phyloP scores from a whole-genome alignment of 2,797 vertebrate genomes.

The Liparis tanakae region DNA sequence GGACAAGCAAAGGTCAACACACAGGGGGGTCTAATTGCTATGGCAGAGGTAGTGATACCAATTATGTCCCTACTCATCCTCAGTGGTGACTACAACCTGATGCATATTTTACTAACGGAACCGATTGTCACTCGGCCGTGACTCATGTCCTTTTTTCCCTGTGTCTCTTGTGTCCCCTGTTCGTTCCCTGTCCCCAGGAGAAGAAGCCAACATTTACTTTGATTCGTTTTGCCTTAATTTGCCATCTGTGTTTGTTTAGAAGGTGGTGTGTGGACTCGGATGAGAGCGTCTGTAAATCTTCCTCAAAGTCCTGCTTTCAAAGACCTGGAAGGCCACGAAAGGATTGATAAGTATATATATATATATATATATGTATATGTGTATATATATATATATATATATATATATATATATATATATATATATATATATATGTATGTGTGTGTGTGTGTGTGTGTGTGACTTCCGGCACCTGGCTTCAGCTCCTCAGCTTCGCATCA shows the following conservation, averaged over 20 bases:
- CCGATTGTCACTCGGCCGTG: too few relatives aligned
- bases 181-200: too few relatives aligned
- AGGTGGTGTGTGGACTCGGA: constrained; percentile 51
- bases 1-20: not conserved
- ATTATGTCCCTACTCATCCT: not conserved
- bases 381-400: too few relatives aligned
- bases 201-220: constrained; percentile 50
- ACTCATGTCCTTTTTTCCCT: too few relatives aligned
- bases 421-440: too few relatives aligned
- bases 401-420: too few relatives aligned
- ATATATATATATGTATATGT: too few relatives aligned
- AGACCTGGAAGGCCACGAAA: constrained; percentile 48
- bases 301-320: constrained; percentile 63
- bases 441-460: too few relatives aligned
- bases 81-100: not conserved
- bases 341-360: constrained; percentile 45
- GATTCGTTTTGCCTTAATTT: constrained; percentile 67
- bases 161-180: too few relatives aligned
- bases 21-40: not conserved
- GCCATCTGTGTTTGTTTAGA: constrained; percentile 72
- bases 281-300: constrained; percentile 57
- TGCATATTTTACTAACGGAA: not conserved
- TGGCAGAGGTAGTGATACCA: not conserved
- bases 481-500: too few relatives aligned
- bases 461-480: too few relatives aligned